Evolutionary conservation across 2,797 vertebrate species (phyloP), one percentile per base, ranked within the genome.

Genomic region (Gorsachius magnificus): DNA sequence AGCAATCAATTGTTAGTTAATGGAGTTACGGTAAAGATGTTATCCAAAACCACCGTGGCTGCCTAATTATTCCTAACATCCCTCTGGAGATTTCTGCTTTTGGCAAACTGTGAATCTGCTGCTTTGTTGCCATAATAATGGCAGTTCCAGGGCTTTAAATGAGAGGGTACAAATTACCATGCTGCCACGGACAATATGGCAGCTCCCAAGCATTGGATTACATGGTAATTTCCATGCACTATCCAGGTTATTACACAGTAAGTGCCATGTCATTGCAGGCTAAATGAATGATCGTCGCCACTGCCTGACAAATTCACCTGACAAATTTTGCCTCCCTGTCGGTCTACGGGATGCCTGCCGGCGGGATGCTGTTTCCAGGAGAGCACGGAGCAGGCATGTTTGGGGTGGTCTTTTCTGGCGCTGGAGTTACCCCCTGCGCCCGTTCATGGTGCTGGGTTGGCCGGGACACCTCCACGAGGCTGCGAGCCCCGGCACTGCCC

Each of bases 181-280:
- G 91, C 82, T 90, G 89, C 29, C 86, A 33, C 69, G 45, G 93
- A 96, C 94, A 90, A 94, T 89, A 93, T 74, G 93, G 96, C 95
- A 96, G 43, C 91, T 81, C 45, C 83, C 6, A 3, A 76, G 89
- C 93, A 45, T 74, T 91, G 95, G 87, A 96, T 97, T 97, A 96
- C 95, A 96, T 91, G 95, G 95, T 68, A 76, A 97, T 97, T 97
- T 97, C 95, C 95, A 90, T 95, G 95, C 93, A 88, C 92, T 96
- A 96, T 84, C 77, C 84, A 94, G 90, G 83, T 96, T 96, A 96
- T 97, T 97, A 95, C 94, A 46, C 66, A 58, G 90, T 91, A 96
- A 97, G 91, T 95, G 95, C 90, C 95, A 84, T 95, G 95, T 94
- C 91, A 85, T 97, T 96, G 50, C 61, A 24, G 82, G 87, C 95